phyloP scores from a whole-genome alignment of 2,113 vertebrate species.

The Rallus limicola region DNA sequence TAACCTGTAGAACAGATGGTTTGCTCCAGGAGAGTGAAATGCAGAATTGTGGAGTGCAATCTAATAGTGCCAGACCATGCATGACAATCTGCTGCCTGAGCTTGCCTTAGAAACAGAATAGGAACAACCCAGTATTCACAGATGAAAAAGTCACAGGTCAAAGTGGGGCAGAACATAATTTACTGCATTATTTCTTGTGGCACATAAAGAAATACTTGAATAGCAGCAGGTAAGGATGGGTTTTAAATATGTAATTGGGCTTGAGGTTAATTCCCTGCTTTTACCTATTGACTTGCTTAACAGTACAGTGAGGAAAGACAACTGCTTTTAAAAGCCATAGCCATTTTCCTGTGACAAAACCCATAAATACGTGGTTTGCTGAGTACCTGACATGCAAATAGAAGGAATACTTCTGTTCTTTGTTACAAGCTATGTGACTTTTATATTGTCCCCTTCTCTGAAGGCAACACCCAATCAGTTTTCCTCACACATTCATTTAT shows the following conservation, averaged over 20 bases:
- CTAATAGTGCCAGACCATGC: neutral
- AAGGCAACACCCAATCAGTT: neutral
- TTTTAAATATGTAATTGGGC: neutral
- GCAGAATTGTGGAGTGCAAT: neutral
- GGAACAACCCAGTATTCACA: neutral
- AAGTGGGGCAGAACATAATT: neutral
- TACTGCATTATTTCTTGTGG: neutral
- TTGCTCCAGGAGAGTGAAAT: slow-evolving; percentile 14
- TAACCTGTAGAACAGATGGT: slow-evolving; percentile 26
- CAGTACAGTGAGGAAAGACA: neutral
- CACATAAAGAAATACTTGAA: neutral
- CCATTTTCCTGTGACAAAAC: neutral
- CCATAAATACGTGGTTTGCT: neutral
- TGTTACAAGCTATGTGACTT: neutral
- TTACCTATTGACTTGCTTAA: neutral
- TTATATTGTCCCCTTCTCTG: neutral
- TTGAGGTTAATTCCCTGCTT: neutral
- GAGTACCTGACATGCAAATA: neutral
- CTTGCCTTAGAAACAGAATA: neutral
- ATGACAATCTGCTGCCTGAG: neutral
- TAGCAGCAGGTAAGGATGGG: neutral
- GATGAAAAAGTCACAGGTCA: neutral
- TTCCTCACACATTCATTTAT: neutral
- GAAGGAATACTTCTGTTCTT: neutral
- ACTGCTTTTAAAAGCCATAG: neutral